Base-by-base conservation (phyloP, 1,140 invertebrate species). In the Saxidomus purpurata region DNA sequence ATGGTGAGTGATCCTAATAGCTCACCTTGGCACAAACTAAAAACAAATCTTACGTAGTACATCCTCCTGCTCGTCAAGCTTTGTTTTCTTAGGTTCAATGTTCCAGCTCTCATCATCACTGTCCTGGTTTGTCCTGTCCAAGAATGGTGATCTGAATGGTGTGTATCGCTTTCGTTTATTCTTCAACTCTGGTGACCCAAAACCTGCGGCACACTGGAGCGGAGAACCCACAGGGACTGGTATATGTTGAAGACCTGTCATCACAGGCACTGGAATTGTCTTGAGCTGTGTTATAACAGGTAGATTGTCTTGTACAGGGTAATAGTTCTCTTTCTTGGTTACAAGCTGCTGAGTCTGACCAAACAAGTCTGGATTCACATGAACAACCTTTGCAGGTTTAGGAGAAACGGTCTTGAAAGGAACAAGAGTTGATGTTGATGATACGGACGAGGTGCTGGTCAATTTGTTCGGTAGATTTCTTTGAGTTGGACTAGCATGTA, bases 111-210 rank as follows among this genome's bases (percentile, higher is more conserved):
- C 34, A n/a, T 67, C 67, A 38, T 52, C 47, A 85, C 36, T 82
- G 19, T 82, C 80, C n/a, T 90, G 28, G 71, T 90, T 91, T 1
- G 89, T 88, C 17, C 90, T 81, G 38, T 90, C 74, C 47, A 77
- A 52, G 36, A 91, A 90, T 49, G 91, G 89, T 49, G 91, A 43
- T 31, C 87, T 77, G 22, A 87, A 83, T 31, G 92, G 92, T 15
- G 89, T 92, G 61, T 91, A 92, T 59, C 91, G 90, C 59, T 92
- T 93, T 49, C 92, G 77, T 59, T 93, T 93, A 47, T 92, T 93
- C 59, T 90, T 91, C 31, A 76, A 40, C 13, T 74, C 61, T 11
- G 91, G 90, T 25, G 80, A 88, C 6, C 67, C 22, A 15, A 71
- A 85, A 0, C 34, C 67, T 38, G 36, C 34, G 2, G 34, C 17